Evolutionary conservation across 2,113 vertebrate genomes (phyloP), one percentile per base, ranked within the genome.

Genomic region (Penelope pileata): DNA sequence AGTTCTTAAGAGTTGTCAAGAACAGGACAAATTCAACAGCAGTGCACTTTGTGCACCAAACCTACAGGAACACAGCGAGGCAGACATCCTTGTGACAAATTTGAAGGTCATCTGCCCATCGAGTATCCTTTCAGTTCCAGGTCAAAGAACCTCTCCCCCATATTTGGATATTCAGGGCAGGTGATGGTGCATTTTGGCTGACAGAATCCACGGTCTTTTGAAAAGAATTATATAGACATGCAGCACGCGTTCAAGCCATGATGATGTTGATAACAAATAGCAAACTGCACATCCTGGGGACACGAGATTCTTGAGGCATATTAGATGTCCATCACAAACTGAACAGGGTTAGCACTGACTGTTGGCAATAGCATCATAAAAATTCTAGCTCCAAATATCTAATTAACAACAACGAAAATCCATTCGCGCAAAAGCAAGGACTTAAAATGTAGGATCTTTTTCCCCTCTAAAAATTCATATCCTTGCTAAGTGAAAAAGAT

Each of bases 401-500:
- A 63, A 54, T 67, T 64, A 88, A 66, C 3, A 69, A 10, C 18
- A 56, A 56, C 54, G 40, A 66, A 73, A 88, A 81, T 19, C 50
- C 47, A 38, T 42, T 38, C 73, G 32, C n/a, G 83, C 63, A 54
- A 73, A 63, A 91, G 58, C 62, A 69, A 95, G 36, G 13, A 56
- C 29, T 60, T 45, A 43, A 16, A 85, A 85, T 10, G 45, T 36
- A 6, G 21, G 82, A 62, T 40, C 36, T 56, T n/a, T 34, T 50
- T 56, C 47, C 45, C 45, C n/a, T 68, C 40, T 73, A 62, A 48
- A 60, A 88, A 82, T 23, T 40, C 24, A 63, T 40, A 27, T 9
- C 67, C 27, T 75, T 81, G 86, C 60, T 83, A 92, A 93, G 34
- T n/a, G 69, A 88, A 92, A 84, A 70, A 50, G 26, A 51, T 38